A percentile compares a stretch with the other conserved stretches of the same genome.
phyloP scores from a whole-genome alignment of 2,888 invertebrate species.

The Strigamia crassipes region DNA sequence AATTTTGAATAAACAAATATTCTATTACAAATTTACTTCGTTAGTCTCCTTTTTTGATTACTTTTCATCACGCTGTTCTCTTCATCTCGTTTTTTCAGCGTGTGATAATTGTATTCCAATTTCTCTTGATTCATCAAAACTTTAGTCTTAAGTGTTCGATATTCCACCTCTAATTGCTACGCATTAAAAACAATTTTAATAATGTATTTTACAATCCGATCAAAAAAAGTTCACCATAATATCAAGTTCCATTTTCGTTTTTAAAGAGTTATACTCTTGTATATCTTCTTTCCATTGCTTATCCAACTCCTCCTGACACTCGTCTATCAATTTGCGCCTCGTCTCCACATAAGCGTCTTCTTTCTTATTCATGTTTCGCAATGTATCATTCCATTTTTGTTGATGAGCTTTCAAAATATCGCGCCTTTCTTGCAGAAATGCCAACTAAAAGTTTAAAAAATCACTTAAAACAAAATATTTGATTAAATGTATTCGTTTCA shows the following conservation, averaged over 20 bases:
- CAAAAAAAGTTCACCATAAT: conserved; percentile 32
- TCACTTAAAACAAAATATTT: not conserved
- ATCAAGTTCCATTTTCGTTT: conserved; percentile 44
- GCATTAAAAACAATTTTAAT: not conserved
- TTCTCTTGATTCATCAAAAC: conserved; percentile 45
- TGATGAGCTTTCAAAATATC: conserved; percentile 22
- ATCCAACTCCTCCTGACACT: conserved; percentile 28
- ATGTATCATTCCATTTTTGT: conserved; percentile 42
- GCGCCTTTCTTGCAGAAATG: conserved; percentile 28
- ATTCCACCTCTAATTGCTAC: conserved; percentile 39
- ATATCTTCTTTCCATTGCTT: conserved; percentile 35
- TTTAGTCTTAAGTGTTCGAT: conserved; percentile 42
- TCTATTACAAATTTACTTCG: conserved; percentile 27
- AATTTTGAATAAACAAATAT: not conserved
- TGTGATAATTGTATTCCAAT: conserved; percentile 46
- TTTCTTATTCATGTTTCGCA: not conserved
- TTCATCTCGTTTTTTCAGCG: conserved; percentile 44
- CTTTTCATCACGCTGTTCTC: conserved; percentile 46
- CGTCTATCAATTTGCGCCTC: not conserved
- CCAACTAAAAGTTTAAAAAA: conserved; percentile 24
- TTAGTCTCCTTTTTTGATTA: conserved; percentile 43
- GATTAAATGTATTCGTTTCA: not conserved
- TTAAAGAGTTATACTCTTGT: conserved; percentile 42
- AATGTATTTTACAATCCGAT: not conserved
- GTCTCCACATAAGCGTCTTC: conserved; percentile 30